Evolutionary conservation across 2,113 vertebrate species (phyloP).

Genomic region (Zosterops pallidus): DNA sequence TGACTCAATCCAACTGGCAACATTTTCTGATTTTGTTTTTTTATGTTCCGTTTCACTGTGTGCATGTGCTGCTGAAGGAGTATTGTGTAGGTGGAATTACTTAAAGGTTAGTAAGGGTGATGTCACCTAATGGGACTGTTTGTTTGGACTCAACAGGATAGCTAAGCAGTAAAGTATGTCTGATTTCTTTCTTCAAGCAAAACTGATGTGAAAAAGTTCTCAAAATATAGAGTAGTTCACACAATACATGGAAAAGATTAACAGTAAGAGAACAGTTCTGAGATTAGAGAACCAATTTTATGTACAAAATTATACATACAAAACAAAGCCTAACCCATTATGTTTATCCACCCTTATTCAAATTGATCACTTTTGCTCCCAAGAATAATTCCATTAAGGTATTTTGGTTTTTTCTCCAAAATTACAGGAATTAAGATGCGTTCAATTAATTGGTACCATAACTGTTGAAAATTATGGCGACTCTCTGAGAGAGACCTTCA

Average conservation of each 20-base stretch:
- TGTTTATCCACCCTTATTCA: background rate
- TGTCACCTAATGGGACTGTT: constrained; percentile 51
- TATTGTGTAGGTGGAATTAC: constrained; percentile 57
- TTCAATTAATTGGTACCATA: background rate
- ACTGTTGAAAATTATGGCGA: background rate
- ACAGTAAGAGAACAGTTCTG: background rate
- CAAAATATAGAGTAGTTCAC: background rate
- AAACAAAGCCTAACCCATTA: background rate
- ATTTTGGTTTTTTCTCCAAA: background rate
- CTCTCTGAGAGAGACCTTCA: background rate
- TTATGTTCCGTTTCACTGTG: background rate
- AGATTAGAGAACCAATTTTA: background rate
- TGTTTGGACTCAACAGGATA: constrained; percentile 30
- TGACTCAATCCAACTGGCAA: constrained; percentile 44
- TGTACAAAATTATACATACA: background rate
- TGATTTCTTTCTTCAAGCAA: background rate
- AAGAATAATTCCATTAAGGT: background rate
- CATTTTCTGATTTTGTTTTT: background rate
- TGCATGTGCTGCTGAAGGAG: constrained; percentile 8
- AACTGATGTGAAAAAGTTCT: background rate
- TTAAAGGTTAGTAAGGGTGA: constrained; percentile 61
- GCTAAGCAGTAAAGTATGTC: constrained; percentile 56
- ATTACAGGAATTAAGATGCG: background rate
- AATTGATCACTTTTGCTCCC: background rate
- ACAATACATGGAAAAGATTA: background rate